These are phyloP conservation scores for Alectura lathami DNA, from an alignment of 2,113 vertebrate genomes.

Conservation along the genomic window DNA sequence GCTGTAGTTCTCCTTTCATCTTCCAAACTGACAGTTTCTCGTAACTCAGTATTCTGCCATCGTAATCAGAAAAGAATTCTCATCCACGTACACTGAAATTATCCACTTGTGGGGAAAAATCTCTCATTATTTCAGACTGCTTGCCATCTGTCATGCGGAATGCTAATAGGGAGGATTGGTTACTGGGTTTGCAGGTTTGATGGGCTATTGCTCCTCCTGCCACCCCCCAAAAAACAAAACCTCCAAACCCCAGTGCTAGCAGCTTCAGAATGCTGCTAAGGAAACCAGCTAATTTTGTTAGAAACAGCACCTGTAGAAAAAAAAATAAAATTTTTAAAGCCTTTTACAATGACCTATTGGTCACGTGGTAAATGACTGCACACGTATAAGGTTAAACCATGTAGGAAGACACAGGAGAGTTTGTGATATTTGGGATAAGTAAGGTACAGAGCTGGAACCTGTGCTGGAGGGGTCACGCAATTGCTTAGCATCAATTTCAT, in stretches of 20 bases:
- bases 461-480: not conserved
- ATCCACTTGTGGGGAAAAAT: conserved; percentile 31
- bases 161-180: conserved; percentile 27
- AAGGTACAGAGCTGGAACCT: not conserved
- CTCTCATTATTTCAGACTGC: conserved; percentile 33
- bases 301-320: not conserved
- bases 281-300: not conserved
- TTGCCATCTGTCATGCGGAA: conserved; percentile 41
- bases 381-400: not conserved
- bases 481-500: not conserved
- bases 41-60: conserved; percentile 18
- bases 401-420: not conserved
- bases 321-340: not conserved
- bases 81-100: conserved; percentile 41
- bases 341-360: not conserved
- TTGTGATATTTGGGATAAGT: not conserved
- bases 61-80: conserved; percentile 33
- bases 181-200: not conserved
- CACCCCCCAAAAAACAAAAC: not conserved
- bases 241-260: not conserved
- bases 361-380: not conserved
- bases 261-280: not conserved
- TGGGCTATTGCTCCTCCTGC: not conserved
- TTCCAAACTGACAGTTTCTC: conserved; percentile 47
- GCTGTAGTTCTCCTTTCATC: conserved; percentile 49